These are phyloP conservation scores for Nomia melanderi DNA, from an alignment of 1,140 invertebrate genomes.

Conservation along the genomic window DNA sequence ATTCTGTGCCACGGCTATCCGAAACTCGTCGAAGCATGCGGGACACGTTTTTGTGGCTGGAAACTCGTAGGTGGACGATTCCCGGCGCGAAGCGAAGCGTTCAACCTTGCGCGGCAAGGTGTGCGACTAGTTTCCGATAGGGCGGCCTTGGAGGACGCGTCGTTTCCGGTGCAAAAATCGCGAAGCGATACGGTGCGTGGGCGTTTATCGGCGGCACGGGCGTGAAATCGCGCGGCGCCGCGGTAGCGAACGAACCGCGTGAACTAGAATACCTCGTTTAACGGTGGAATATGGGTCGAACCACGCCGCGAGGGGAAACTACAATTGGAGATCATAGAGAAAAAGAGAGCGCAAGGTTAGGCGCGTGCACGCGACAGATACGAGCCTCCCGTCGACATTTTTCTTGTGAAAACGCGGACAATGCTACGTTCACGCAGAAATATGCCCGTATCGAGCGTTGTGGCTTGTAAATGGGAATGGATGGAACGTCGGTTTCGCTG, in stretches of 20 bases:
- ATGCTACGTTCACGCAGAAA: no score
- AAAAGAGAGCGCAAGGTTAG: neutral
- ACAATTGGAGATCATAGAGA: neutral
- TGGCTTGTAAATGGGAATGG: no score
- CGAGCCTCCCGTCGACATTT: neutral
- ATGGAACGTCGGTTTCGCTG: no score
- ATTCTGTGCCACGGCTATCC: no score
- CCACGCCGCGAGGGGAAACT: neutral
- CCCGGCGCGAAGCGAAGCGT: no score
- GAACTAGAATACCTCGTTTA: neutral
- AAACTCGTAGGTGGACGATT: no score
- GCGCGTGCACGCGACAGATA: neutral
- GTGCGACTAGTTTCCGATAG: no score
- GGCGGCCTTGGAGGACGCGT: no score
- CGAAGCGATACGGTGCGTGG: neutral
- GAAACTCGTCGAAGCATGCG: no score
- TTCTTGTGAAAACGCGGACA: neutral
- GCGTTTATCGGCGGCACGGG: neutral
- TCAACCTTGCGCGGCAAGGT: no score
- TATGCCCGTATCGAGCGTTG: no score
- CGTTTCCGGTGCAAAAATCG: neutral
- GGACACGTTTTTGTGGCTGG: no score
- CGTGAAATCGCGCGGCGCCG: neutral
- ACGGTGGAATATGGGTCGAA: slow-evolving; percentile 3
- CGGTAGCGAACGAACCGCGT: neutral